Conservation (phyloP, 2,888 invertebrate genomes). For the Unio pictorum region DNA sequence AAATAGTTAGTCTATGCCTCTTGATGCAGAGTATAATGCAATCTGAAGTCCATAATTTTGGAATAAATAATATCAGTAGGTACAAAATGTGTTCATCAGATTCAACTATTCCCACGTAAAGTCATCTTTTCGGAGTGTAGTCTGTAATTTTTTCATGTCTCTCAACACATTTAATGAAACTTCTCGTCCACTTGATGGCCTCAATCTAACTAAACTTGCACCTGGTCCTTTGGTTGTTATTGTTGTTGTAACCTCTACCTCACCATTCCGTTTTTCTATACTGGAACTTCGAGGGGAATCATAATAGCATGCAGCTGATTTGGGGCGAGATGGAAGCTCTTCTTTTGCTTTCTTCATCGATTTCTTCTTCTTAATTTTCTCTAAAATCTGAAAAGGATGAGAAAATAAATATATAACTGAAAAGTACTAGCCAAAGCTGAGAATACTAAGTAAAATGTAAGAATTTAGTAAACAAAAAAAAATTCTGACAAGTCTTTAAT, state of each 20-base stretch:
- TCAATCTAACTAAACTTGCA: slow-evolving; percentile 32
- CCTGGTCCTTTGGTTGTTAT: slow-evolving; percentile 46
- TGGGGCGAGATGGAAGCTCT: slow-evolving; percentile 24
- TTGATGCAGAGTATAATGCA: too few relatives aligned
- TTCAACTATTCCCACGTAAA: slow-evolving; percentile 61
- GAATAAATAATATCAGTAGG: too few relatives aligned
- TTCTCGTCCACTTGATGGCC: slow-evolving; percentile 38
- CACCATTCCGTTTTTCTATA: slow-evolving; percentile 34
- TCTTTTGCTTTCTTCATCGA: slow-evolving; percentile 20
- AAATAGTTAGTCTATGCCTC: too few relatives aligned
- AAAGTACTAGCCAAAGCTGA: too few relatives aligned
- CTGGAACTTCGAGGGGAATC: slow-evolving; percentile 14
- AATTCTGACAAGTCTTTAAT: too few relatives aligned
- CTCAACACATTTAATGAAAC: slow-evolving; percentile 60
- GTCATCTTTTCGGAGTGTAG: slow-evolving; percentile 66
- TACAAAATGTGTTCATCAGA: too few relatives aligned
- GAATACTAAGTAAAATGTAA: too few relatives aligned
- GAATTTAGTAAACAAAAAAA: too few relatives aligned
- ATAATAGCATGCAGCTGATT: slow-evolving; percentile 19
- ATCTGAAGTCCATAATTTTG: too few relatives aligned
- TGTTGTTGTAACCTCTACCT: slow-evolving; percentile 58
- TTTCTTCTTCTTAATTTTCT: slow-evolving; percentile 50
- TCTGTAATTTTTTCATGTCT: slow-evolving; percentile 68
- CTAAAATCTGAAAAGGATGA: slow-evolving; percentile 33
- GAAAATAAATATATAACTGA: neutral